Conservation (phyloP, 2,888 invertebrate genomes). For the Halictus quadricinctus region DNA sequence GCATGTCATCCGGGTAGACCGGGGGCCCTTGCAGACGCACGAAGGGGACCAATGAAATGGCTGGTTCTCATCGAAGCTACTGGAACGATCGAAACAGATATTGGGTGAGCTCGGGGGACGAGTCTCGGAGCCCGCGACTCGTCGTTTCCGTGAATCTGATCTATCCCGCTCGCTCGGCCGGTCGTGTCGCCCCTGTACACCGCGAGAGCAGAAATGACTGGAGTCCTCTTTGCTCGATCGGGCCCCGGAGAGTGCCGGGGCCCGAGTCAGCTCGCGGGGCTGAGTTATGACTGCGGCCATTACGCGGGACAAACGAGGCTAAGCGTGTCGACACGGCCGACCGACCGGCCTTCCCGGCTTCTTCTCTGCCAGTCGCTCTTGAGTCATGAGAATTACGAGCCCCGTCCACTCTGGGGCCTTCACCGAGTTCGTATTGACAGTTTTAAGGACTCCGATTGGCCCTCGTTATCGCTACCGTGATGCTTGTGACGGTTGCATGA, state of each 20-base stretch:
- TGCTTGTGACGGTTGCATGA: background rate
- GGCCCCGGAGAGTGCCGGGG: slow-evolving; percentile 13
- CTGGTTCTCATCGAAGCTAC: slow-evolving; percentile 32
- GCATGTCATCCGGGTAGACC: background rate
- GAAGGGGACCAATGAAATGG: background rate
- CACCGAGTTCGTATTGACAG: slow-evolving; percentile 64
- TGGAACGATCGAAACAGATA: slow-evolving; percentile 43
- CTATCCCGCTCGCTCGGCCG: slow-evolving; percentile 32
- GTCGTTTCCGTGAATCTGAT: slow-evolving; percentile 72
- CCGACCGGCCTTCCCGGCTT: slow-evolving; percentile 64
- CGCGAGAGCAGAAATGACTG: slow-evolving; percentile 41
- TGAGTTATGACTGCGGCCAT: slow-evolving; percentile 76
- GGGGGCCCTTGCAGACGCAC: background rate
- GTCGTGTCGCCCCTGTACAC: slow-evolving; percentile 36
- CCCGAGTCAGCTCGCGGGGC: slow-evolving; percentile 31
- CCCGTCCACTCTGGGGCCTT: slow-evolving; percentile 33
- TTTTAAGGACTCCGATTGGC: slow-evolving; percentile 52
- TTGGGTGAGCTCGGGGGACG: slow-evolving; percentile 28
- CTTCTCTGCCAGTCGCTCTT: slow-evolving; percentile 60
- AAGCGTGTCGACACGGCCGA: slow-evolving; percentile 77
- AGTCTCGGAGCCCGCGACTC: slow-evolving; percentile 43
- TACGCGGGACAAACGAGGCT: slow-evolving; percentile 79
- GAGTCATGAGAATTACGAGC: slow-evolving; percentile 66
- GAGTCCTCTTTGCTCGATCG: slow-evolving; percentile 32
- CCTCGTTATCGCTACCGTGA: background rate